Base-by-base conservation (phyloP, 2,888 invertebrate species). In the Drosophila affinis region DNA sequence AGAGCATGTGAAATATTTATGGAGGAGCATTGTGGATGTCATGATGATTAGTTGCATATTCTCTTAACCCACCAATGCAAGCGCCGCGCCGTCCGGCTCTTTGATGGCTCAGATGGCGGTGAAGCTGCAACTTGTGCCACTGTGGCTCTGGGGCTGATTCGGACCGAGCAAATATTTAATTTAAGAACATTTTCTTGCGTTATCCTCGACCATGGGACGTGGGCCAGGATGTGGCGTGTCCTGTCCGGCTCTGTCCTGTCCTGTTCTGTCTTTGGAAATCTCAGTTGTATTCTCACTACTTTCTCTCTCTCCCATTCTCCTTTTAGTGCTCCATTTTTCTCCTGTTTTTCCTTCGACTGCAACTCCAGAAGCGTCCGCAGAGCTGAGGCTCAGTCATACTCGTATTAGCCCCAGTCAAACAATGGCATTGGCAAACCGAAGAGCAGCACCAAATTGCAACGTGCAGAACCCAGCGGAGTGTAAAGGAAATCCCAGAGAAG, bases 331-430 rank as follows among this genome's bases (percentile, higher is more conserved):
- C 46, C 46, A 55, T 55, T 34, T 44, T 48, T 57, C 47, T 32
- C 39, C 39, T 56, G 54, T 54, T 56, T 48, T 61, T 72, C 39
- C 62, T 67, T 57, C 58, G 70, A 67, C 70, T 72, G 63, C 64
- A 75, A 62, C 62, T 63, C 68, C 61, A 59, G 69, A 59, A 72
- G 71, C 53, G 53, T 27, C 52, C 72, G 47, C 47, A 62, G 62
- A 54, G 72, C 53, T 60, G 59, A 32, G 72, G 72, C 73, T 71
- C 72, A 69, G 63, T 72, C 73, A 67, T 72, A 71, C 78, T 81
- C 78, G 81, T 87, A 82, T 82, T 87, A 87, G 87, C 82, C 73
- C 75, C 79, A 87, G 88, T 87, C 82, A 85, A 85, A 82, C 88
- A 81, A 87, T 76, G 79, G 85, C 82, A 81, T 81, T 84, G 81